Evolutionary conservation across 2,888 invertebrate genomes (phyloP), one percentile per base, ranked within the genome.

Genomic region (Melieria omissa): DNA sequence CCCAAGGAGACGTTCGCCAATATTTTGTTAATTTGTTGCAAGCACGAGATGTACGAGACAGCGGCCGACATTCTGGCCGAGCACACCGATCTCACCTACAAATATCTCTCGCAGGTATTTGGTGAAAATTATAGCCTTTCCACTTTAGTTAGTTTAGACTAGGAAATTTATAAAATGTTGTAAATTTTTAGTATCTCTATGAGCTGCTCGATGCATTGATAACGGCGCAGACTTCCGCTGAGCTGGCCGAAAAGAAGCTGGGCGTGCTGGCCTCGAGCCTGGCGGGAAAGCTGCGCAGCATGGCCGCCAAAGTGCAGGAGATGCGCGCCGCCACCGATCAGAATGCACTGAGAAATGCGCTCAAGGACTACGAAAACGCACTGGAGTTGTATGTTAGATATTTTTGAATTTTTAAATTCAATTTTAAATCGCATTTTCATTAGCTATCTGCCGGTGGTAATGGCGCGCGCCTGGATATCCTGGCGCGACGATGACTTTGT

Each of bases 401-500:
- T 60, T 47, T 41, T 46, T 5, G 29, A 46, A 57, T 60, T 29
- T 46, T 4, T 57, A 1, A 55, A 8, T 7, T 14, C 45, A n/a
- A 12, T 14, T 54, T 16, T 9, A 29, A 47, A 63, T 47, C 8
- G 41, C 1, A 41, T 29, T 16, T 47, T 55, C 42, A 14, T 6
- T 62, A 92, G 96, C 79, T 99, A 98, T 83, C 93, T 99, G 74
- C 99, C 99, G 0, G 97, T 98, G 1, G 90, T 99, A n/a, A 99
- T 99, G 99, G 97, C 98, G 0, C 97, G 99, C 87, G 98, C 99
- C 1, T 98, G 98, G 89, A 96, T 99, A 77, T 97, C 96, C 83
- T 99, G 99, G 99, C 97, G 99, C 77, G 90, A 95, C 86, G 96
- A 96, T 84, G 97, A 99, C 85, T 99, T 98, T 82, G 90, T 92